phyloP scores from a whole-genome alignment of 2,797 vertebrate genomes.

The Toxotes lorentzi region DNA sequence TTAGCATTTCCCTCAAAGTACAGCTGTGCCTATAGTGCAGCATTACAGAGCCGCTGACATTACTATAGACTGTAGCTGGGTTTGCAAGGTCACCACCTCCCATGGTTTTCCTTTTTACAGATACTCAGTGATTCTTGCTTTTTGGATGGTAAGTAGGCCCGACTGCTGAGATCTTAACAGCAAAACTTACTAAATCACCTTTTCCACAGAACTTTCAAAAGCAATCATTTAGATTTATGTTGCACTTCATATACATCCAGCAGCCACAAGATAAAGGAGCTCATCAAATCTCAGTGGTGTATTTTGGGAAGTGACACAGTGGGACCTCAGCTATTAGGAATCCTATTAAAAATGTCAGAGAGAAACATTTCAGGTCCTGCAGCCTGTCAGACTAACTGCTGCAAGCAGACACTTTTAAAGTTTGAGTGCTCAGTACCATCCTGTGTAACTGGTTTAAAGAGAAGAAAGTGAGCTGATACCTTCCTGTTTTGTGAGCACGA shows the following conservation, averaged over 20 bases:
- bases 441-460: background rate
- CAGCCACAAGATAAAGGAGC: background rate
- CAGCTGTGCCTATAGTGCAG: background rate
- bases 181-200: background rate
- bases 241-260: background rate
- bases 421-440: background rate
- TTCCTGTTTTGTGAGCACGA: background rate
- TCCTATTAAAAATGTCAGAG: background rate
- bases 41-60: background rate
- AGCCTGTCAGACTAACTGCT: too few relatives aligned
- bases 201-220: background rate
- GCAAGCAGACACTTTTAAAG: background rate
- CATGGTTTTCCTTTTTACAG: background rate
- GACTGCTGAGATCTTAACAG: background rate
- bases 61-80: background rate
- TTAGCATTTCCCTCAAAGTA: background rate
- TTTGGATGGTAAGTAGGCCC: background rate
- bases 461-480: background rate
- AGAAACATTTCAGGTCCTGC: background rate
- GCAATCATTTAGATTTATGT: background rate
- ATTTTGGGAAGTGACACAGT: conserved; percentile 8
- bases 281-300: background rate
- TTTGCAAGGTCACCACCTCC: background rate
- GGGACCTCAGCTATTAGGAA: background rate
- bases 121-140: too few relatives aligned